Base-by-base conservation (phyloP, 1,140 invertebrate species). In the Neuroterus valhalla region DNA sequence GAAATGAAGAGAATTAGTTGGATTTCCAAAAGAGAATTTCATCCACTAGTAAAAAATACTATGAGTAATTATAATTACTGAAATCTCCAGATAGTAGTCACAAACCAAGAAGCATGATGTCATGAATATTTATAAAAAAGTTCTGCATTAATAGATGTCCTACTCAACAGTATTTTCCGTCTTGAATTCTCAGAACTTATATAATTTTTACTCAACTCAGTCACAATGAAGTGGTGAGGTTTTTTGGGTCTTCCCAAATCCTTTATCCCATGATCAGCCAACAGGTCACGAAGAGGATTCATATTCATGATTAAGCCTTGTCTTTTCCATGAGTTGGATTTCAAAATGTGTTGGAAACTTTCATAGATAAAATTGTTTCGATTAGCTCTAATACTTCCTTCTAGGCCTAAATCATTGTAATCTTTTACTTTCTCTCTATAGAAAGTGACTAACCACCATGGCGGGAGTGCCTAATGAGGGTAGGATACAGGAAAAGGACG, bases 11-110 rank as follows among this genome's bases (percentile, higher is more conserved):
- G 68, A 26, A 91, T 89, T 26, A 89, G 91, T 46, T 92, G 90
- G 2, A 91, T 91, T 93, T 2, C 91, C 92, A 21, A 92, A 81
- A 80, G 91, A 91, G 45, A 92, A 89, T 55, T 92, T 92, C 0
- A 92, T 87, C 91, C 91, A 93, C 12, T 74, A 4, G 91, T 91
- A 71, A 91, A 85, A 31, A 89, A 90, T 14, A 91, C 91, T 91
- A 15, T 92, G 91, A 70, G 91, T 87, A 0, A 93, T 78, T 2
- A 90, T 91, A 11, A 92, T 89, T 11, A 91, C 89, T 3, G 92
- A 92, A 14, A 92, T 88, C 46, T 91, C 87, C 66, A 92, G 91
- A 75, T 89, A 89, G 73, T 88, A 87, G 2, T 91, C 89, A 38
- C 92, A 84, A 1, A 91, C 92, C 26, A 89, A 79, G 70, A 89